Base-by-base conservation (phyloP, 2,888 invertebrate species). In the Apamea sordens region DNA sequence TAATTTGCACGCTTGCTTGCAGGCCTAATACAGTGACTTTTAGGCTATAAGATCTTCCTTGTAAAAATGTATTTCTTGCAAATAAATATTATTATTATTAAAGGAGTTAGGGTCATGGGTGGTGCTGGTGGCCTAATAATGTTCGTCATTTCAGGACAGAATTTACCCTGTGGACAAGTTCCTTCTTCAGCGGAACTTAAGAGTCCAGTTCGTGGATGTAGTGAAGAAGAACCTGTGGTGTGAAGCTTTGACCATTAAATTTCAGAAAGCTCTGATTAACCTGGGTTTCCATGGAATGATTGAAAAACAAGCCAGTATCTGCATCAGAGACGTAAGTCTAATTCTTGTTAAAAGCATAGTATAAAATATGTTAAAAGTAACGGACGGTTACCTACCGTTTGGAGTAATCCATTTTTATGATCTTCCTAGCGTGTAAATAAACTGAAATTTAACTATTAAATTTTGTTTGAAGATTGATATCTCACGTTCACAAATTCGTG, bases 141-240 rank as follows among this genome's bases (percentile, higher is more conserved):
- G 7, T 50, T 67, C 2, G 2, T 64, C 50, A 56, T 92, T 93
- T 41, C 91, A 96, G 96, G 96, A 96, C 76, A 92, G 81, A 80
- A 93, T 96, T 78, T 95, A 89, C 80, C 93, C 94, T 0, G 89
- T 86, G 0, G 86, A 92, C 67, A 94, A 91, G 82, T 96, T 95
- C 84, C 91, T 95, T 1, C 89, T 96, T 47, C 95, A 96, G 84
- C 89, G 95, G 28, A 93, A 94, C 79, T 10, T 95, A 47, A 90
- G 96, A 6, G 94, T 91, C 1, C 96, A 96, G 84, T 94, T 93
- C 78, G 1, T 96, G 82, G 93, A 93, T 76, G 89, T 95, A 10
- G 95, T 93, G 32, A 95, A 94, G 89, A 94, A 91, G 86, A 91
- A 86, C 50, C 4, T 93, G 15, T 96, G 94, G 93, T 96, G 96